Conservation (phyloP, 2,888 invertebrate genomes). For the Ormyrus labotus region DNA sequence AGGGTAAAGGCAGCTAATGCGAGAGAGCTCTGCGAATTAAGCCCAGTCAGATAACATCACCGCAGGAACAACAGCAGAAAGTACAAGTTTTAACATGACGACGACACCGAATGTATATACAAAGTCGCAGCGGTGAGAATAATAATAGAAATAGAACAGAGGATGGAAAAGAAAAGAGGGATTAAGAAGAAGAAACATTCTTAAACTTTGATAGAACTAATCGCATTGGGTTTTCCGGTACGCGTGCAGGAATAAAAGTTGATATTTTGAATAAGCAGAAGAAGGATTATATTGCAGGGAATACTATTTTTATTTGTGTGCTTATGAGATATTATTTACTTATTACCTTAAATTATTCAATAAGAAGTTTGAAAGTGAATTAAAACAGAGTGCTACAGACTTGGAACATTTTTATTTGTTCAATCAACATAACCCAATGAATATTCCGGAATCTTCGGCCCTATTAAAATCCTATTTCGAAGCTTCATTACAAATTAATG, state of each 20-base stretch:
- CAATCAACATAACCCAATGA: too few relatives aligned
- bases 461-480: too few relatives aligned
- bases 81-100: constrained; percentile 53
- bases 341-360: too few relatives aligned
- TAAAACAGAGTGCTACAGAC: too few relatives aligned
- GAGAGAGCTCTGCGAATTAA: constrained; percentile 50
- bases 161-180: constrained; percentile 24
- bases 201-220: constrained; percentile 43
- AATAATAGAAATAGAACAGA: not conserved
- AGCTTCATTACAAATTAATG: too few relatives aligned
- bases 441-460: too few relatives aligned
- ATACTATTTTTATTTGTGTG: too few relatives aligned
- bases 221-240: constrained; percentile 27
- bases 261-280: too few relatives aligned
- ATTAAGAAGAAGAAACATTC: not conserved
- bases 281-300: too few relatives aligned
- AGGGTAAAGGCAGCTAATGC: constrained; percentile 48
- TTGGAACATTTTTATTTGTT: too few relatives aligned
- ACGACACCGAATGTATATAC: constrained; percentile 35
- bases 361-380: too few relatives aligned
- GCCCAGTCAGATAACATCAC: constrained; percentile 55
- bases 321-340: too few relatives aligned
- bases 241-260: constrained; percentile 29
- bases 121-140: not conserved
- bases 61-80: constrained; percentile 40